Percentiles rank a stretch among this genome's conserved stretches.
These are phyloP conservation scores for Phoebastria nigripes DNA, from an alignment of 2,797 vertebrate species.

Conservation along the genomic window DNA sequence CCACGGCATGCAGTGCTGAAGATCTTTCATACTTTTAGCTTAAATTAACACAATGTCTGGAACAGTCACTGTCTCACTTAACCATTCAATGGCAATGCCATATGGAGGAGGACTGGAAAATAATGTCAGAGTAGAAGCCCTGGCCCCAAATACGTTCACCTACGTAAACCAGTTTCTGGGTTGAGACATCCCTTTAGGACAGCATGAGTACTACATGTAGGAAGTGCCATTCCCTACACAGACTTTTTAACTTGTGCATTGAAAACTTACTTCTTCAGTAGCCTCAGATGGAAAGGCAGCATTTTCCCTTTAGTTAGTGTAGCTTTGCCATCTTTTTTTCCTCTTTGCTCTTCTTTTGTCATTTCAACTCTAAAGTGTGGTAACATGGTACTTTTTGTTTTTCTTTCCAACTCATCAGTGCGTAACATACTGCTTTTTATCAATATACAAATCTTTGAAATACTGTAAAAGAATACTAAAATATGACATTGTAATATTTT, in stretches of 20 bases:
- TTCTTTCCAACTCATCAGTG: background rate
- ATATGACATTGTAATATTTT: background rate
- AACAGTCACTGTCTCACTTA: background rate
- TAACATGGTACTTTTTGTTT: background rate
- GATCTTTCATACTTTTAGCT: background rate
- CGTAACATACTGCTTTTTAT: background rate
- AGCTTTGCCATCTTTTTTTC: background rate
- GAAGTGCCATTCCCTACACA: background rate
- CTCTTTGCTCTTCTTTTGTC: background rate
- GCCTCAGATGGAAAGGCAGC: background rate
- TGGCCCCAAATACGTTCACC: background rate
- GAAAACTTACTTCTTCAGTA: background rate
- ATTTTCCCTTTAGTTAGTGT: background rate
- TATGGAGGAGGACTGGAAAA: background rate
- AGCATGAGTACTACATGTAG: background rate
- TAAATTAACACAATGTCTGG: background rate
- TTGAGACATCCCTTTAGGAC: background rate
- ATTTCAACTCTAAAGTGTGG: background rate
- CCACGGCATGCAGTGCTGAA: fast-evolving
- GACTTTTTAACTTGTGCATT: background rate
- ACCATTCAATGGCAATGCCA: background rate
- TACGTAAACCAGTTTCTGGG: fast-evolving
- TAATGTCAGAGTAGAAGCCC: background rate
- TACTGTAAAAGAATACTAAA: background rate
- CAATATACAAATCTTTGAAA: background rate